Conservation (phyloP, 2,888 invertebrate genomes). For the Drepanosiphum platanoidis region DNA sequence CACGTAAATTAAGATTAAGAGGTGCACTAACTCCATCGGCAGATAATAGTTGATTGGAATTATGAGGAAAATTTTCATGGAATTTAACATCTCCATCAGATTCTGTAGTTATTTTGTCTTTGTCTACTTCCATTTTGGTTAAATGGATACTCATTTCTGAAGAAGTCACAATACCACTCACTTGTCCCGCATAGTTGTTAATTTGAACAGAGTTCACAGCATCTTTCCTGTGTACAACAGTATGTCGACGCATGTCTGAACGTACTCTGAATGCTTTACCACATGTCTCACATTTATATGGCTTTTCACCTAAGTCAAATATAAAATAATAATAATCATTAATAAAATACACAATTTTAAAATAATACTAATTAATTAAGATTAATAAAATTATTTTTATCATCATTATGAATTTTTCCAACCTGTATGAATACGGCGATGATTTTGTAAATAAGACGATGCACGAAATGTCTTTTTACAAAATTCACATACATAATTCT, state of each 20-base stretch:
- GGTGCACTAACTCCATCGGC: slow-evolving; percentile 63
- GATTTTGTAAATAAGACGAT: slow-evolving; percentile 84
- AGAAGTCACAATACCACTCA: slow-evolving; percentile 50
- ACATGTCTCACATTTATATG: slow-evolving; percentile 79
- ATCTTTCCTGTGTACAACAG: slow-evolving; percentile 74
- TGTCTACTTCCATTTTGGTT: slow-evolving; percentile 51
- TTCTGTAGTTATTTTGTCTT: slow-evolving; percentile 45
- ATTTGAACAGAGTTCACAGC: slow-evolving; percentile 56
- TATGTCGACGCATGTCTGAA: slow-evolving; percentile 84
- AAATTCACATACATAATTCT: slow-evolving; percentile 86
- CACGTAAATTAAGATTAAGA: slow-evolving; percentile 65
- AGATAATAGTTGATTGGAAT: slow-evolving; percentile 55
- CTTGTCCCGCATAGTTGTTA: slow-evolving; percentile 49
- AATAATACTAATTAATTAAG: too few species aligned
- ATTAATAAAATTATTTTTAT: slow-evolving; percentile 1
- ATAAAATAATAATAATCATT: slow-evolving; percentile 62
- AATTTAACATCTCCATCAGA: slow-evolving; percentile 48
- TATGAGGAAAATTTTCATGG: slow-evolving; percentile 62
- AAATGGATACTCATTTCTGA: slow-evolving; percentile 53
- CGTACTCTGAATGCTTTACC: slow-evolving; percentile 84
- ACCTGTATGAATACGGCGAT: slow-evolving; percentile 87
- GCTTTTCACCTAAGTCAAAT: slow-evolving; percentile 80
- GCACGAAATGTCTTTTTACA: slow-evolving; percentile 87
- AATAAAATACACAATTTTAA: too few species aligned
- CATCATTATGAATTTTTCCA: slow-evolving; percentile 59